These are phyloP conservation scores for Diachrysia chrysitis DNA, from an alignment of 2,888 invertebrate species.

Conservation along the genomic window DNA sequence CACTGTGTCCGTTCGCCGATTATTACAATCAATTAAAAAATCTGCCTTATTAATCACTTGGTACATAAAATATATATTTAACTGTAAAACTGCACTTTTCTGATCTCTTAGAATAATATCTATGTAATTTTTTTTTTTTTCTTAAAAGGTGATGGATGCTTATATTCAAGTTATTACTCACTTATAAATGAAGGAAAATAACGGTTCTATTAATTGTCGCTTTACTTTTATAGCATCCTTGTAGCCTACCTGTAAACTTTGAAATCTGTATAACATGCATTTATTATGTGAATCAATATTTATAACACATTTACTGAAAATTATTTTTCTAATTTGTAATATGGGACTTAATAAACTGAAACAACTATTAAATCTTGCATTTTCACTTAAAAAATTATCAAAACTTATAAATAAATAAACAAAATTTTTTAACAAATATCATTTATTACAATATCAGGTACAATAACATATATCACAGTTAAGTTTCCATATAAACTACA, in stretches of 20 bases:
- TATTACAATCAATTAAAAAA: neutral
- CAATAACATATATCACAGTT: constrained; percentile 66
- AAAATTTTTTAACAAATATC: constrained; percentile 20
- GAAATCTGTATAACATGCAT: constrained; percentile 25
- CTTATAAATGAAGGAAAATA: neutral
- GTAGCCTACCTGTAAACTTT: neutral
- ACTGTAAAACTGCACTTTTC: neutral
- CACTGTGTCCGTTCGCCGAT: neutral
- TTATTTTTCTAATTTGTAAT: constrained; percentile 65
- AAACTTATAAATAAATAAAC: constrained; percentile 26
- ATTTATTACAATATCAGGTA: constrained; percentile 66
- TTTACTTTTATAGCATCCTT: neutral
- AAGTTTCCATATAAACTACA: constrained; percentile 36
- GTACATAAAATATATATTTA: constrained; percentile 19
- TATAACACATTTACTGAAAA: constrained; percentile 36
- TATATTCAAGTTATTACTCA: neutral
- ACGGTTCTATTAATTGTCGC: neutral
- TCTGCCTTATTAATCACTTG: constrained; percentile 18
- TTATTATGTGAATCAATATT: constrained; percentile 22
- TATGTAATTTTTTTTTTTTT: neutral
- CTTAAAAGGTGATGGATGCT: constrained; percentile 1
- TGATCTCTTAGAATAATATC: neutral
- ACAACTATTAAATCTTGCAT: constrained; percentile 63
- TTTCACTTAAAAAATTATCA: constrained; percentile 66
- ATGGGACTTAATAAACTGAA: constrained; percentile 67